Conservation (phyloP, 2,113 vertebrate species). For the Mastomys coucha region DNA sequence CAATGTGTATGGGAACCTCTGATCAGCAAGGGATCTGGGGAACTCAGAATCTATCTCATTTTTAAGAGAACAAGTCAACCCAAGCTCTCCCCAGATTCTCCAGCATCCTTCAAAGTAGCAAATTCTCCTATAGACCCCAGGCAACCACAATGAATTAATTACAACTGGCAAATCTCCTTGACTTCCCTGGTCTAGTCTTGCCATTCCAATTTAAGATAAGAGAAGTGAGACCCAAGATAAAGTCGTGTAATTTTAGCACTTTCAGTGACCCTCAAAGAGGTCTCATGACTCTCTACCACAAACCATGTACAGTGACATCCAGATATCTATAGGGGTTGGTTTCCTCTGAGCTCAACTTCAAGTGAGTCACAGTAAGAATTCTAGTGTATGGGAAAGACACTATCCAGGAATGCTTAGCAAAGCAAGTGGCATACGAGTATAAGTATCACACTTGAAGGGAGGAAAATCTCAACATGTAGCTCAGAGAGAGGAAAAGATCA, state of each 20-base stretch:
- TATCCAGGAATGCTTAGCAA: neutral
- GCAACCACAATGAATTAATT: neutral
- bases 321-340: neutral
- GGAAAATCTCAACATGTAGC: neutral
- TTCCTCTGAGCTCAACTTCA: neutral
- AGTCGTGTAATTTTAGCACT: neutral
- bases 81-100: rapidly evolving
- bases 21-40: neutral
- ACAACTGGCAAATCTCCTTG: neutral
- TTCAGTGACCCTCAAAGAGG: neutral
- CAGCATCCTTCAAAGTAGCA: neutral
- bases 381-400: neutral
- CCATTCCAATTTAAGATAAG: slow-evolving; percentile 33
- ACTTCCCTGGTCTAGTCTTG: neutral
- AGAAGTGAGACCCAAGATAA: slow-evolving; percentile 13
- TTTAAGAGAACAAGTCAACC: neutral
- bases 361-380: neutral
- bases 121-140: neutral
- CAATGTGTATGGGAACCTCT: neutral
- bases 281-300: neutral
- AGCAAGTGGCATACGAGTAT: neutral
- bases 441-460: neutral
- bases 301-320: neutral
- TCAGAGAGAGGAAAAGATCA: neutral
- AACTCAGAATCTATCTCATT: neutral